phyloP scores from a whole-genome alignment of 2,113 vertebrate species.

The Microcebus murinus region DNA sequence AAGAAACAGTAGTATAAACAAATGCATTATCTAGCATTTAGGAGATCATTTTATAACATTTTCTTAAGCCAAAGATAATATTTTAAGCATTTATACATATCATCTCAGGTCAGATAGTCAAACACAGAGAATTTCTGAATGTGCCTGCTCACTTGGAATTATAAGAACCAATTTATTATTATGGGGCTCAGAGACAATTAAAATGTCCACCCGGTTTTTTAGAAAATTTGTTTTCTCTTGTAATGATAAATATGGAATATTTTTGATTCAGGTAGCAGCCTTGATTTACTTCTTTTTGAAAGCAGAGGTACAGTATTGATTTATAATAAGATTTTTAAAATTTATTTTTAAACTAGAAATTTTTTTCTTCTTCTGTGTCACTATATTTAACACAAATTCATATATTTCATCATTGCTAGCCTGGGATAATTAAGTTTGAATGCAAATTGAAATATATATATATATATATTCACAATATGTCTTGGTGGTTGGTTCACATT shows the following conservation, averaged over 20 bases:
- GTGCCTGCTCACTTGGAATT: not conserved
- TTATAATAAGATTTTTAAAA: not conserved
- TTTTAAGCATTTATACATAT: constrained; percentile 16
- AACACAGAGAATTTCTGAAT: not conserved
- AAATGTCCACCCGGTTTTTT: not conserved
- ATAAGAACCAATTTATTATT: not conserved
- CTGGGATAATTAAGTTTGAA: not conserved
- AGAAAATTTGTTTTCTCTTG: not conserved
- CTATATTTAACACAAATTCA: not conserved
- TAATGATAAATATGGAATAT: not conserved
- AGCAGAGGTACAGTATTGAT: not conserved
- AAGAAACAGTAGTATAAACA: constrained; percentile 14
- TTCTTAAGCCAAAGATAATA: not conserved
- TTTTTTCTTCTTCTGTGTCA: not conserved
- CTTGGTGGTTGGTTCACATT: not conserved
- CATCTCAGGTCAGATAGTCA: not conserved
- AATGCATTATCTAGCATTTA: not conserved
- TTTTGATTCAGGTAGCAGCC: not conserved
- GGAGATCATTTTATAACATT: not conserved
- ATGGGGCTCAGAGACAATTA: not conserved
- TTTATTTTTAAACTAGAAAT: not conserved
- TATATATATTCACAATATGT: not conserved
- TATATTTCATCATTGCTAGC: not conserved
- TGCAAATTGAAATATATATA: not conserved
- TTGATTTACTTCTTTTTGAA: not conserved